Percentiles rank a stretch among this genome's conserved stretches.
Conservation (phyloP, 2,113 vertebrate genomes). For the Trematomus loennbergii region DNA sequence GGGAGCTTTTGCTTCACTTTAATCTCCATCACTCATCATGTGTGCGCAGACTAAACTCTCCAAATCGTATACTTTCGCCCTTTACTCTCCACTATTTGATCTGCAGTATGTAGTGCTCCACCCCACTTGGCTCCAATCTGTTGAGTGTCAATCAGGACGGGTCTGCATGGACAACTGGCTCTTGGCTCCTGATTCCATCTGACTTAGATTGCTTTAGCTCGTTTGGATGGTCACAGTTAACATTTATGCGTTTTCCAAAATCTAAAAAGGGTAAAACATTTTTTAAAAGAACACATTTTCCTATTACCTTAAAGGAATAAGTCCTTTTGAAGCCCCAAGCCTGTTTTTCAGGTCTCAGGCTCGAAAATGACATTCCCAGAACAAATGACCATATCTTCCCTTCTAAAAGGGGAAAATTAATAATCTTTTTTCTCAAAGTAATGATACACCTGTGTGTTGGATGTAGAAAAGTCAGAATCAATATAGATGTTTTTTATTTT, state of each 20-base stretch:
- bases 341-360: no score
- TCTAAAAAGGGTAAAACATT: not conserved
- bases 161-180: constrained; percentile 12
- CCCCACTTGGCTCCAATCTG: constrained; percentile 68
- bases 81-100: constrained; percentile 69
- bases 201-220: constrained; percentile 15
- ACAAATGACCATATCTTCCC: no score
- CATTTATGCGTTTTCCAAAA: not conserved
- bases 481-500: no score
- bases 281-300: not conserved
- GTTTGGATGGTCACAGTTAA: not conserved
- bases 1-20: constrained; percentile 46
- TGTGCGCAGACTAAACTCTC: constrained; percentile 58
- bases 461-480: no score
- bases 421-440: no score
- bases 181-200: not conserved
- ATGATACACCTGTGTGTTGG: no score
- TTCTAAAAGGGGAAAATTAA: no score
- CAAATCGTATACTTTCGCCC: constrained; percentile 55
- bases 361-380: no score
- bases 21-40: constrained; percentile 66
- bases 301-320: not conserved
- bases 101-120: constrained; percentile 53
- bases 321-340: no score
- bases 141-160: constrained; percentile 59